Percentiles rank a stretch among this genome's conserved stretches.
Evolutionary conservation across 2,113 vertebrate genomes (phyloP).

Genomic region (Parus major): DNA sequence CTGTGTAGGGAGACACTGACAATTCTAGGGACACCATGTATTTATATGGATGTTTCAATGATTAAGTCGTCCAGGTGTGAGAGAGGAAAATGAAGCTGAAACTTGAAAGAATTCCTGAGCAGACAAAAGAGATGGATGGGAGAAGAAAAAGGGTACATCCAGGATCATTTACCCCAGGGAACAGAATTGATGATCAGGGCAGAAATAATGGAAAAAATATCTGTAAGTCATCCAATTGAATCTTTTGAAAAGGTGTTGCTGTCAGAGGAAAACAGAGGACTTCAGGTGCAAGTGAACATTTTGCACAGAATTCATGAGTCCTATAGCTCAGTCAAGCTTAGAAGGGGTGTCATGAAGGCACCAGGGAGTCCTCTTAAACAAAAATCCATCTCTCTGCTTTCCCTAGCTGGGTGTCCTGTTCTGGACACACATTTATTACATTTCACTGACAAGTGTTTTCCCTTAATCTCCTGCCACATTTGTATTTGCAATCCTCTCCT

Average conservation of each 20-base stretch:
- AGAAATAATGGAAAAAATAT: not conserved
- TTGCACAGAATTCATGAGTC: not conserved
- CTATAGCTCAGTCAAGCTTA: not conserved
- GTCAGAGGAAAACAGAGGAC: not conserved
- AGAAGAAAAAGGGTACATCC: not conserved
- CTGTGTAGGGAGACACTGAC: not conserved
- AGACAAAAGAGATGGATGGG: not conserved
- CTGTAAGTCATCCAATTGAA: not conserved
- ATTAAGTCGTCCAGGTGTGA: not conserved
- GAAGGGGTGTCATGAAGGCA: not conserved
- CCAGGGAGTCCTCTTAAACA: not conserved
- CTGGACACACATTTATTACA: not conserved
- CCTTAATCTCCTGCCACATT: not conserved
- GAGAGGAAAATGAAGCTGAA: not conserved
- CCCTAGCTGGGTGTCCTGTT: not conserved
- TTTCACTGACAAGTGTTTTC: not conserved
- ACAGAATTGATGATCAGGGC: not conserved
- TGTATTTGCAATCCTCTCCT: not conserved
- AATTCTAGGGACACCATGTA: not conserved
- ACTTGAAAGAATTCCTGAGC: not conserved
- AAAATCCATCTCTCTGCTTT: not conserved
- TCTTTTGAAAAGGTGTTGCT: not conserved
- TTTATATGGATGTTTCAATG: not conserved
- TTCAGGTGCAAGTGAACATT: not conserved
- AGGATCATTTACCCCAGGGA: not conserved